Evolutionary conservation across 2,888 invertebrate genomes (phyloP), one percentile per base, ranked within the genome.

Genomic region (Parascotia fuliginaria): DNA sequence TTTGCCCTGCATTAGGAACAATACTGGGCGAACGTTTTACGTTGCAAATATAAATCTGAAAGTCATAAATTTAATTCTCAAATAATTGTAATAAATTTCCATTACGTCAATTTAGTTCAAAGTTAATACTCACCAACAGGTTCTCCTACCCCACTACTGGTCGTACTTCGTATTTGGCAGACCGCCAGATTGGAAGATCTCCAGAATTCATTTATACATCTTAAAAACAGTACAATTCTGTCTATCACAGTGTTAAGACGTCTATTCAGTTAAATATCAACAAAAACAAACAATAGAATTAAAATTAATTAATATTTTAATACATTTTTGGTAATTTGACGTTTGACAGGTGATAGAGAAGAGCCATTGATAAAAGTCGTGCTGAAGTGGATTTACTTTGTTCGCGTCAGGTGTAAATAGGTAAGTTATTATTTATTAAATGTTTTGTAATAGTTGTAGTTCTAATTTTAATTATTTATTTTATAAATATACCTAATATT

Each of bases 101-200:
- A n/a, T n/a, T n/a, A 60, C 41, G 51, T 61, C 41, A 55, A 46
- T 49, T 6, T 3, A 49, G 51, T 55, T 42, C 43, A 53, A 55
- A 42, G 65, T 69, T 55, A 27, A 53, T 42, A 55, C 53, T 11
- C 0, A 43, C 2, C 48, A 63, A 63, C 52, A 34, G 39, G n/a
- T 24, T 15, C 49, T 6, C 42, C 53, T 47, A 79, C 86, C 84
- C 73, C 69, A 67, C 24, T 45, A 52, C 52, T 55, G 49, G 55
- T 54, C 65, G 76, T 73, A 86, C 87, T 93, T 88, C 93, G 93
- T 93, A 89, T 81, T 93, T 94, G 93, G 93, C 92, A 65, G 0
- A 0, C 0, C 16, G 87, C 93, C 93, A 93, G 80, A 16, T 90
- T 92, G 92, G 92, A 84, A 43, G 46, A 3, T 38, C 53, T 81